Base-by-base conservation (phyloP, 2,797 vertebrate genomes). In the Naso thynnoides region DNA sequence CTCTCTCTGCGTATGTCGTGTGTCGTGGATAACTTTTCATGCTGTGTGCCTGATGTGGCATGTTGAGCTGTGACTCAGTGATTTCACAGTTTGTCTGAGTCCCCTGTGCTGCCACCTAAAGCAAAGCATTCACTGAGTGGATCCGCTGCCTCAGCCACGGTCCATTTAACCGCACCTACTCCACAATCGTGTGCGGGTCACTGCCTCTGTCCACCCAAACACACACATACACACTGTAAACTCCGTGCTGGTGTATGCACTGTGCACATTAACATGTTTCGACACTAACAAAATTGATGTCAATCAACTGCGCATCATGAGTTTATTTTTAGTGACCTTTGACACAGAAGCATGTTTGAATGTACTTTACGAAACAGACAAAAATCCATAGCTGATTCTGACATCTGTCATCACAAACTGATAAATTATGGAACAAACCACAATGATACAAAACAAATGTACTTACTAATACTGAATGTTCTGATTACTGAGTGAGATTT, bases 81-180 rank as follows among this genome's bases (percentile, higher is more conserved):
- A 82, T 68, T 76, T 83, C 49, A 36, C 69, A 60, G 77, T n/a
- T 62, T 55, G 52, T 64, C 68, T 47, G 59, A 60, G 45, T 14
- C 55, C 55, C 39, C 49, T n/a, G 11, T n/a, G 70, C 49, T 71
- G 56, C 58, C 56, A 79, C 38, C 79, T 78, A 65, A 77, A 85
- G 79, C 66, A 81, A 73, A 83, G 66, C 49, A n/a, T 58, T 72
- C 44, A 76, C 48, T 77, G 75, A 75, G 56, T 38, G 50, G 73
- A 71, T 58, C 63, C 64, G 61, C 69, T 70, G 60, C 75, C 45
- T 82, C 78, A 56, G 64, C 15, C 65, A 85, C 13, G 53, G 63
- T 68, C 78, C 71, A 86, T 90, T 90, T 79, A 77, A 72, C 78
- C 41, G 55, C 78, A 58, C 59, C 77, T 23, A 59, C 75, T 66